Percentiles rank a stretch among this genome's conserved stretches.
phyloP scores from a whole-genome alignment of 1,140 invertebrate species.

The Orchesella cincta region DNA sequence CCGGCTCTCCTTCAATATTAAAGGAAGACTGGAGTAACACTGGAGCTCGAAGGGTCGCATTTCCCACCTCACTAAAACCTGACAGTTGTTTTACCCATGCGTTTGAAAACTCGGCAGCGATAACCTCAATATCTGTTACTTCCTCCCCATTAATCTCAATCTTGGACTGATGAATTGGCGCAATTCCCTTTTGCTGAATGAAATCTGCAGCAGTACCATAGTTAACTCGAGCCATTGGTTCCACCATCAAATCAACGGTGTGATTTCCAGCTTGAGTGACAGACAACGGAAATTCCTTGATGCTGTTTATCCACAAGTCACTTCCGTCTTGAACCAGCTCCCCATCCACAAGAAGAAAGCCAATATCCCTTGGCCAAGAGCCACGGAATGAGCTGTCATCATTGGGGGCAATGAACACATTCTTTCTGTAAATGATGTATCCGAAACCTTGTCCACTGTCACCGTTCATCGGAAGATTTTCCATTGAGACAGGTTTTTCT shows the following conservation, averaged over 20 bases:
- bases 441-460: constrained; percentile 59
- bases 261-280: not conserved
- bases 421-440: constrained; percentile 57
- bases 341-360: constrained; percentile 38
- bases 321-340: not conserved
- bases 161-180: constrained; percentile 50
- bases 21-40: constrained; percentile 53
- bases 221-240: constrained; percentile 61
- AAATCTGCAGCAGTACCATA: constrained; percentile 55
- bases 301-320: constrained; percentile 8
- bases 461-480: constrained; percentile 56
- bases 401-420: constrained; percentile 29
- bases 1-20: constrained; percentile 47
- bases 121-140: constrained; percentile 55
- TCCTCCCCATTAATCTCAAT: constrained; percentile 55
- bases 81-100: constrained; percentile 56
- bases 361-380: constrained; percentile 38
- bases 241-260: constrained; percentile 58
- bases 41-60: constrained; percentile 50
- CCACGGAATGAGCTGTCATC: not conserved
- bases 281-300: constrained; percentile 10
- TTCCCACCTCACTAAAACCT: constrained; percentile 43
- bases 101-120: constrained; percentile 58
- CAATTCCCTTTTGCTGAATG: constrained; percentile 58
- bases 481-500: constrained; percentile 55